Evolutionary conservation across 2,888 invertebrate species (phyloP).

Genomic region (Hirudinaria manillensis): DNA sequence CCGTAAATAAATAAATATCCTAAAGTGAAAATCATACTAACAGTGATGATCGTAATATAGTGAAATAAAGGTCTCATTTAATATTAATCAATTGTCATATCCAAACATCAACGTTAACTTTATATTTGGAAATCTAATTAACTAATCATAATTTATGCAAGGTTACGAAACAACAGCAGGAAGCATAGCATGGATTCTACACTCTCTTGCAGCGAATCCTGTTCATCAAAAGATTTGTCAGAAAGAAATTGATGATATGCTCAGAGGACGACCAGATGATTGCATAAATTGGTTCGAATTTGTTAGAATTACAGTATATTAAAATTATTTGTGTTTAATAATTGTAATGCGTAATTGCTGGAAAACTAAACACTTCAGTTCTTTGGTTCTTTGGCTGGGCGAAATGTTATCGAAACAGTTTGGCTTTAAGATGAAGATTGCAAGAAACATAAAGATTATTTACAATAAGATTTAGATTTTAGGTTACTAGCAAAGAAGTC

Average conservation of each 20-base stretch:
- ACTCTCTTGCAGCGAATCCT: conserved; percentile 43
- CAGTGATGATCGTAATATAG: no score
- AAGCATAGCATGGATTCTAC: conserved; percentile 46
- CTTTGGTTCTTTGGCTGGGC: no score
- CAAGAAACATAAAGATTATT: no score
- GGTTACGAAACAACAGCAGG: conserved; percentile 49
- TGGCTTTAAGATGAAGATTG: no score
- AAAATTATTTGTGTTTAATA: background rate
- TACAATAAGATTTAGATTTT: no score
- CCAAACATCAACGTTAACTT: background rate
- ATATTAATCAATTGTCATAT: no score
- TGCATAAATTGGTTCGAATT: conserved; percentile 34
- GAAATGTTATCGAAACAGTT: no score
- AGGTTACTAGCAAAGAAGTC: no score
- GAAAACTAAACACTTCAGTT: no score
- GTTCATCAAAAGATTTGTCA: conserved; percentile 42
- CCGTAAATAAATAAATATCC: background rate
- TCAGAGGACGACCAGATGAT: conserved; percentile 40
- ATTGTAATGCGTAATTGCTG: background rate
- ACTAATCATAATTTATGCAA: conserved; percentile 32
- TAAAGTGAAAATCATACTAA: background rate
- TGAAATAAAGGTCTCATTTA: background rate
- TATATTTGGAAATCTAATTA: background rate
- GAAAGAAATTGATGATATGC: conserved; percentile 43
- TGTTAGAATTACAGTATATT: background rate